phyloP scores from a whole-genome alignment of 2,888 invertebrate species.

The Auanema sp. region DNA sequence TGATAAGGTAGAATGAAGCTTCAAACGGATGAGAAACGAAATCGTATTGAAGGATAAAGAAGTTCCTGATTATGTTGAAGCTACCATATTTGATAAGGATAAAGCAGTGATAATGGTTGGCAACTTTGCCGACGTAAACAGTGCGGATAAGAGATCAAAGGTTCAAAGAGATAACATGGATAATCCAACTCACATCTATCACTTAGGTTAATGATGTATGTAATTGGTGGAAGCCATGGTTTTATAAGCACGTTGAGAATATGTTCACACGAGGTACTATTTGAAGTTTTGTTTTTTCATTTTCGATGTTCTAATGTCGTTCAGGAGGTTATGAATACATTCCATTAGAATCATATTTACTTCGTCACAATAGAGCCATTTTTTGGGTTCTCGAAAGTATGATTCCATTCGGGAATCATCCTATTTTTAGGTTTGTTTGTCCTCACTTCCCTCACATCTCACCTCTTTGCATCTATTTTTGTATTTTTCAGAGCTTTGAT shows the following conservation, averaged over 20 bases:
- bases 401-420: slow-evolving; percentile 76
- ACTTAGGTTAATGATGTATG: slow-evolving; percentile 70
- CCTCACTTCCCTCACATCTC: neutral
- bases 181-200: neutral
- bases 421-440: slow-evolving; percentile 68
- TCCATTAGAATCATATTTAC: slow-evolving; percentile 71
- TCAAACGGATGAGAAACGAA: neutral
- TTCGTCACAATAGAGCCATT: slow-evolving; percentile 73
- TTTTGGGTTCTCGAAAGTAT: slow-evolving; percentile 78
- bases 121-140: slow-evolving; percentile 72
- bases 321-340: slow-evolving; percentile 68
- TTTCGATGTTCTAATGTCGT: slow-evolving; percentile 1
- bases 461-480: neutral
- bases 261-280: slow-evolving; percentile 65
- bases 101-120: slow-evolving; percentile 75
- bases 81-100: slow-evolving; percentile 72
- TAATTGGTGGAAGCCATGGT: slow-evolving; percentile 77
- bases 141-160: slow-evolving; percentile 42
- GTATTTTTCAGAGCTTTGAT: slow-evolving; percentile 65
- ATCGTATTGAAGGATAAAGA: slow-evolving; percentile 17
- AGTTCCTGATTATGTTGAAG: slow-evolving; percentile 73
- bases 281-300: neutral
- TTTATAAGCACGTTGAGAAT: slow-evolving; percentile 74
- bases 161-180: slow-evolving; percentile 17
- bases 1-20: slow-evolving; percentile 57